Conservation (phyloP, 2,113 vertebrate genomes). For the Equus przewalskii region DNA sequence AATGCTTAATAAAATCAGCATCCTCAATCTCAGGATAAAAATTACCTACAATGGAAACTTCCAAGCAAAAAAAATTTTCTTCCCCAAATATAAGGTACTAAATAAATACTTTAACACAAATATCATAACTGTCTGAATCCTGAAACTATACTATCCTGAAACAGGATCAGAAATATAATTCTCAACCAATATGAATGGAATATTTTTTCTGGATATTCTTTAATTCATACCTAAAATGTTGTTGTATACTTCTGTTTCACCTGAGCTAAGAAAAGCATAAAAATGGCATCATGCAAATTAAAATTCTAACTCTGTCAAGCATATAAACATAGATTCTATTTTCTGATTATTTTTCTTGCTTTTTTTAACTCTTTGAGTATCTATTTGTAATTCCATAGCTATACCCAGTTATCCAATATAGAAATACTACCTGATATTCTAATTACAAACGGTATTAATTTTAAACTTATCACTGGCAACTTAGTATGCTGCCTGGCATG, state of each 20-base stretch:
- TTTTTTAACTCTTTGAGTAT: neutral
- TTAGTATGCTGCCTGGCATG: neutral
- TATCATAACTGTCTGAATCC: neutral
- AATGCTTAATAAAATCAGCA: conserved; percentile 40
- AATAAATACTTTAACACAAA: neutral
- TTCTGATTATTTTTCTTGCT: conserved; percentile 11
- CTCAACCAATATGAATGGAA: neutral
- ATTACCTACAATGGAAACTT: conserved; percentile 28
- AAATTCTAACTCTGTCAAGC: conserved; percentile 40
- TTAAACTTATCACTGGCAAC: conserved; percentile 1
- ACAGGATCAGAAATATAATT: conserved; percentile 1
- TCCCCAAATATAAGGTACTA: conserved; percentile 18
- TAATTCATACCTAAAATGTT: conserved; percentile 41
- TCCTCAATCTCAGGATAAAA: conserved; percentile 44
- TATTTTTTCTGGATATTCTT: neutral
- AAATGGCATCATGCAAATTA: neutral
- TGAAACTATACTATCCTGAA: neutral
- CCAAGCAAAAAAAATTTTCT: neutral
- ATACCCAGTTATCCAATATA: neutral
- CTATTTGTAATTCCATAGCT: conserved; percentile 1
- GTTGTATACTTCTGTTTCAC: neutral
- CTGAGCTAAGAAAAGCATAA: neutral
- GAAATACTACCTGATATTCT: neutral
- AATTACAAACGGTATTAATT: neutral
- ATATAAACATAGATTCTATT: neutral